Base-by-base conservation (phyloP, 2,888 invertebrate genomes). In the Vanessa cardui region DNA sequence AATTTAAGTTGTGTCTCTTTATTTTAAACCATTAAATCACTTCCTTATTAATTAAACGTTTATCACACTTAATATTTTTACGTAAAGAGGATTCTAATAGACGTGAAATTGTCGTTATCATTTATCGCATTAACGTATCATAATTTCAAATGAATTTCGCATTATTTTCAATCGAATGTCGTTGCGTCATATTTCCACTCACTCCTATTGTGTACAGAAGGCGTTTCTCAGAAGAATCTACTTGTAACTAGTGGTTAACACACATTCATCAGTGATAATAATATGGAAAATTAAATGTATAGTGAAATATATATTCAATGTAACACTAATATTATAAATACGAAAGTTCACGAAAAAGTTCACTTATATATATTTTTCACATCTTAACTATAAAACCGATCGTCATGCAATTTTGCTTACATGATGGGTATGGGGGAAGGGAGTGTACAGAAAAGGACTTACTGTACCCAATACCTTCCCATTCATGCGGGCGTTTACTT, bases 151-250 rank as follows among this genome's bases (percentile, higher is more conserved):
- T 45, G 54, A 64, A 70, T 58, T 64, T 59, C 1, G 46, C 64
- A 66, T 73, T 70, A 70, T 68, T 70, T 72, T 60, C 54, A 44
- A 64, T 21, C 50, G 33, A 61, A 58, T 58, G 18, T 31, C 54
- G 62, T 67, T 60, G 62, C 60, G 68, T 68, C 62, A 70, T 65
- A 18, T 44, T 66, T 61, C 54, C 60, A 54, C 46, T 59, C 18
- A 50, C 39, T 50, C 54, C 44, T 61, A 54, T 65, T 61, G 45
- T 54, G 62, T 44, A 21, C 50, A 9, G 21, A 20, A 44, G 31
- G 39, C 49, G 39, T 61, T 61, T 62, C 62, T 62, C 3, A 21
- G 50, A 60, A 58, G 20, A 50, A 50, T 50, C 21, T 49, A 33
- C 7, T 31, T 21, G 6, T 18, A 9, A 20, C n/a, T 56, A 49